Conservation (phyloP, 1,140 invertebrate species). For the Mesaphorura yosii region DNA sequence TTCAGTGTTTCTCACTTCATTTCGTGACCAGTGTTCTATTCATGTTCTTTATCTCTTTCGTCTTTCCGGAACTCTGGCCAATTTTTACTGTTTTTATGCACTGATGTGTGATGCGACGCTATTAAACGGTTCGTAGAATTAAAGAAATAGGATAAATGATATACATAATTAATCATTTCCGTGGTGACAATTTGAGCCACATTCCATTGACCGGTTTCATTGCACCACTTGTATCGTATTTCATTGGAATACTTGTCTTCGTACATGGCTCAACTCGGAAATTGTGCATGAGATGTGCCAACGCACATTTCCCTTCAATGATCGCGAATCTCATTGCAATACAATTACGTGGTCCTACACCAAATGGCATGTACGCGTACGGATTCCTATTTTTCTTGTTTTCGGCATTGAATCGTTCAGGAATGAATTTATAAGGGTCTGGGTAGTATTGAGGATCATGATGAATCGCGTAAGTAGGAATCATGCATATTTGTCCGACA, state of each 20-base stretch:
- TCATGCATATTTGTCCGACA: constrained; percentile 3
- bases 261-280: constrained; percentile 7
- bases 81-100: no score
- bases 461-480: constrained; percentile 34
- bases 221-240: constrained; percentile 20
- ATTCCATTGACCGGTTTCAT: constrained; percentile 38
- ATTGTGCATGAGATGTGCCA: constrained; percentile 5
- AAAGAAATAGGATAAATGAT: no score
- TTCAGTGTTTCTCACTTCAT: no score
- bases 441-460: constrained; percentile 42
- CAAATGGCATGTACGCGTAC: constrained; percentile 46
- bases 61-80: no score
- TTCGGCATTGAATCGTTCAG: constrained; percentile 41
- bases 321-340: constrained; percentile 25
- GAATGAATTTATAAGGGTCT: constrained; percentile 47
- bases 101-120: no score
- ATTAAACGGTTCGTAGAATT: no score
- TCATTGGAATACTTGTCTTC: constrained; percentile 17
- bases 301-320: constrained; percentile 14
- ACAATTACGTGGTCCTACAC: constrained; percentile 45
- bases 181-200: constrained; percentile 1
- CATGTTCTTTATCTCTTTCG: no score
- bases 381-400: constrained; percentile 36
- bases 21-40: no score
- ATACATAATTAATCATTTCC: no score